phyloP scores from a whole-genome alignment of 2,797 vertebrate genomes.

The Scomberomorus guttatus region DNA sequence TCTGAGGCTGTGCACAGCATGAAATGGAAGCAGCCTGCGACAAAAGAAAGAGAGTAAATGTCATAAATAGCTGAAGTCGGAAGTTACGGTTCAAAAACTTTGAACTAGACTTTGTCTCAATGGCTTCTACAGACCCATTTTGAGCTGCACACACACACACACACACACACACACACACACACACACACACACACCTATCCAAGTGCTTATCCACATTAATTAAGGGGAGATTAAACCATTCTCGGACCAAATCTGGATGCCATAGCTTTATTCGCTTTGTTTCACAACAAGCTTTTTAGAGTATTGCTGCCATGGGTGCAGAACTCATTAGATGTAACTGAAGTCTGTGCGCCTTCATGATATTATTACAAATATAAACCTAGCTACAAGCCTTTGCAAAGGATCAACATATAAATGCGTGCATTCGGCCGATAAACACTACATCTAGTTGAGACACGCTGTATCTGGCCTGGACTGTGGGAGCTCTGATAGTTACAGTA shows the following conservation, averaged over 20 bases:
- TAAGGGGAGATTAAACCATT: constrained; percentile 49
- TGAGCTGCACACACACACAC: constrained; percentile 23
- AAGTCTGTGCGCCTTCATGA: constrained; percentile 10
- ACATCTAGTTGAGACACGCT: constrained; percentile 45
- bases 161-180: constrained; percentile 22
- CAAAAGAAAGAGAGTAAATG: constrained; percentile 73
- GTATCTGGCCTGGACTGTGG: constrained; percentile 11
- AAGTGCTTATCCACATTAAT: constrained; percentile 40
- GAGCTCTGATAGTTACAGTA: constrained; percentile 31
- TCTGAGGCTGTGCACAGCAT: constrained; percentile 35
- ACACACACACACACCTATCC: constrained; percentile 10
- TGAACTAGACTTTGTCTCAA: constrained; percentile 40
- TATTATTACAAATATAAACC: constrained; percentile 13
- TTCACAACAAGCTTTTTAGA: constrained; percentile 36
- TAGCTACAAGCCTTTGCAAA: not conserved
- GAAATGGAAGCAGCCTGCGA: constrained; percentile 58
- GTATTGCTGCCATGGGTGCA: constrained; percentile 9
- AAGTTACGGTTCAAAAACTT: constrained; percentile 53
- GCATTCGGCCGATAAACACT: constrained; percentile 12
- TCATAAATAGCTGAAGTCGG: constrained; percentile 72
- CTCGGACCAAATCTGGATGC: constrained; percentile 33
- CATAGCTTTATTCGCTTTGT: constrained; percentile 17
- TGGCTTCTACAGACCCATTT: constrained; percentile 28
- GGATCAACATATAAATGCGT: constrained; percentile 8
- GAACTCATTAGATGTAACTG: not conserved